Percentiles rank a stretch among this genome's conserved stretches.
phyloP scores from a whole-genome alignment of 2,113 vertebrate genomes.

The Nothocercus julius region DNA sequence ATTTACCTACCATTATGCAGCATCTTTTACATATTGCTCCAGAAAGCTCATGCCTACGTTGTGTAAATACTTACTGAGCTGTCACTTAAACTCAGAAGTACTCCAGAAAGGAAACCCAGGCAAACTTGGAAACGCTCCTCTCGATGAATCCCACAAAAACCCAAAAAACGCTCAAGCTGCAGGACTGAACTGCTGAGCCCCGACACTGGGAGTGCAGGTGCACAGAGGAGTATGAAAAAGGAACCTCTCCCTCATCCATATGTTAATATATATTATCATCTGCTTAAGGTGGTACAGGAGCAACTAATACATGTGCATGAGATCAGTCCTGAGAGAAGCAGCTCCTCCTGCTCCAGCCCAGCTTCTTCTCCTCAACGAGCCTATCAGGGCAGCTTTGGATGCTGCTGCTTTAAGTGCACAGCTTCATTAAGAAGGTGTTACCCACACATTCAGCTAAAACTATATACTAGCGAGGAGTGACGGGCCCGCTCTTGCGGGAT shows the following conservation, averaged over 20 bases:
- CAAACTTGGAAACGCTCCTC: slow-evolving; percentile 37
- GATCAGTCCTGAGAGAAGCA: slow-evolving; percentile 34
- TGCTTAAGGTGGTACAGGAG: slow-evolving; percentile 8
- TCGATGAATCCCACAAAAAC: not conserved
- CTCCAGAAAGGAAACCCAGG: slow-evolving; percentile 29
- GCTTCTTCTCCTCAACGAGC: slow-evolving; percentile 14
- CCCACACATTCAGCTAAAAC: rapidly evolving
- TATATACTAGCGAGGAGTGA: not conserved
- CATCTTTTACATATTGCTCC: slow-evolving; percentile 45
- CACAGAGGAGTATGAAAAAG: not conserved
- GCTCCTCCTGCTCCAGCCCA: slow-evolving; percentile 57
- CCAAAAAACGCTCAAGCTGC: not conserved
- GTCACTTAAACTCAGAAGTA: slow-evolving; percentile 63
- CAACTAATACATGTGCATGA: not conserved
- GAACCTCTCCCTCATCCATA: slow-evolving; percentile 34
- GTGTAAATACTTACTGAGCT: slow-evolving; percentile 70
- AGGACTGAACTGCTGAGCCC: slow-evolving; percentile 15
- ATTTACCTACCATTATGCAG: not conserved
- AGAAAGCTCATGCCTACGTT: slow-evolving; percentile 52
- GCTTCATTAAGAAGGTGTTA: not conserved
- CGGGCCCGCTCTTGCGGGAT: not conserved
- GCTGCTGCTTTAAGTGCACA: not conserved
- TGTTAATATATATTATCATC: not conserved
- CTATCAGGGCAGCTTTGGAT: slow-evolving; percentile 56
- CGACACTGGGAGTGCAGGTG: slow-evolving; percentile 3